These are phyloP conservation scores for Scrobipalpa costella DNA, from an alignment of 2,888 invertebrate genomes.

Conservation along the genomic window DNA sequence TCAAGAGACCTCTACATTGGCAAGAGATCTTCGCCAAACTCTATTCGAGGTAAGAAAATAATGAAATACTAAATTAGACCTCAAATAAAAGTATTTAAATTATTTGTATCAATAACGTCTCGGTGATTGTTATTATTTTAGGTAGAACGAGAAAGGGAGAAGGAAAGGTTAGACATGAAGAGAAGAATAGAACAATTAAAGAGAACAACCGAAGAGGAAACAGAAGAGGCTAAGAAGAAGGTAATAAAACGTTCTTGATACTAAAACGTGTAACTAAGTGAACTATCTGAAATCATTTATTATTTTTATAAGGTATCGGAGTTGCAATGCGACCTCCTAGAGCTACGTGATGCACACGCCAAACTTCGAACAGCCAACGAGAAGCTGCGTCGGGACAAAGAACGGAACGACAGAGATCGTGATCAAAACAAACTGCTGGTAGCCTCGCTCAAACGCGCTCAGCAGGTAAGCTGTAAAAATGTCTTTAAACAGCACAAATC, in stretches of 20 bases:
- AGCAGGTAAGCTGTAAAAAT: constrained; percentile 61
- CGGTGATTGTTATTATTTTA: constrained; percentile 44
- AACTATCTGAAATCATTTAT: neutral
- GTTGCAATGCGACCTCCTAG: constrained; percentile 92
- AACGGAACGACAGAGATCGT: constrained; percentile 90
- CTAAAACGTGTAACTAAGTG: neutral
- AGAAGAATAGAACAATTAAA: constrained; percentile 92
- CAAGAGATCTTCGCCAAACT: constrained; percentile 92
- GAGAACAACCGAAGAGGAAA: constrained; percentile 92
- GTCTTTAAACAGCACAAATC: neutral
- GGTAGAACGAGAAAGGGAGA: constrained; percentile 94
- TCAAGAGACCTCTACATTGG: constrained; percentile 94
- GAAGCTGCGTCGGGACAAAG: constrained; percentile 92
- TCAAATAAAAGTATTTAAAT: neutral
- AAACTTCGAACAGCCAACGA: constrained; percentile 95
- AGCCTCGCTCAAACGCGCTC: constrained; percentile 71
- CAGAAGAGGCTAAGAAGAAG: constrained; percentile 93
- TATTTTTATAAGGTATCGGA: constrained; percentile 77
- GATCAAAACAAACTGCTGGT: constrained; percentile 81
- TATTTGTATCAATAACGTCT: neutral
- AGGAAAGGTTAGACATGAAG: constrained; percentile 92
- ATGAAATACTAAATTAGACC: neutral
- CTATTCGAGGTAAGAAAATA: constrained; percentile 84
- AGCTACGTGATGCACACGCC: constrained; percentile 94
- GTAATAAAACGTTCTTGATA: constrained; percentile 51